Evolutionary conservation across 1,140 invertebrate genomes (phyloP).

Genomic region (Drosophila miranda): DNA sequence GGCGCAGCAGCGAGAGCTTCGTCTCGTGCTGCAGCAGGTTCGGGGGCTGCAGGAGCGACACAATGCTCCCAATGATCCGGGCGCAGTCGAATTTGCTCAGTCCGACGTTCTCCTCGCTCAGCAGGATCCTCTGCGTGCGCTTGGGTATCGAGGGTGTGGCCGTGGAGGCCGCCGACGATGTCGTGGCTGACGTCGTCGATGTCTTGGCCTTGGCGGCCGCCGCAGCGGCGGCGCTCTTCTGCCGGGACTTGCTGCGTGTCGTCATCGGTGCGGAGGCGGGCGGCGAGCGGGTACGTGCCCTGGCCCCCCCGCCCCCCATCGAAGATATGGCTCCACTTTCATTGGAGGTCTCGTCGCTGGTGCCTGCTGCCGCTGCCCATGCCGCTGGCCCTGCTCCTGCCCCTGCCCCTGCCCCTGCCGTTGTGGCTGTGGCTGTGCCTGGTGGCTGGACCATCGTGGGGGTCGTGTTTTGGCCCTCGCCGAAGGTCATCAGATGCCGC

Average conservation of each 20-base stretch:
- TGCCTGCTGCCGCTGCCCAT: too few relatives aligned
- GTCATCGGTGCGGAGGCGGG: conserved; percentile 49
- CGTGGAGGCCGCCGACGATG: not conserved
- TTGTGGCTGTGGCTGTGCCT: not conserved
- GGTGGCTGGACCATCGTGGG: not conserved
- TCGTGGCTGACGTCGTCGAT: not conserved
- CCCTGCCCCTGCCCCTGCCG: too few relatives aligned
- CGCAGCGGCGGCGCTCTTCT: conserved; percentile 56
- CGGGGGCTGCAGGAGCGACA: conserved; percentile 85
- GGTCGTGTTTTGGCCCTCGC: conserved; percentile 27
- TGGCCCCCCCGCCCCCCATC: too few relatives aligned
- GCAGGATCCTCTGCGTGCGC: conserved; percentile 61
- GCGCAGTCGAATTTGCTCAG: conserved; percentile 74
- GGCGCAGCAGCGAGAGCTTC: conserved; percentile 90
- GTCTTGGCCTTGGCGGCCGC: conserved; percentile 47
- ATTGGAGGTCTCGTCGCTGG: too few relatives aligned
- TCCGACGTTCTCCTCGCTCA: conserved; percentile 71
- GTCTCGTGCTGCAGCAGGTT: conserved; percentile 90
- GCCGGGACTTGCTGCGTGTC: conserved; percentile 63
- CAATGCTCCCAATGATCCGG: conserved; percentile 85
- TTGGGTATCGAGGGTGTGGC: conserved; percentile 47
- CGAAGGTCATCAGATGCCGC: conserved; percentile 53
- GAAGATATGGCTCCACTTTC: too few relatives aligned
- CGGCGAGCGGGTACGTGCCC: not conserved
- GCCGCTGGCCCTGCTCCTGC: too few relatives aligned